These are phyloP conservation scores for Hyla sarda DNA, from an alignment of 2,113 vertebrate genomes.

Conservation along the genomic window DNA sequence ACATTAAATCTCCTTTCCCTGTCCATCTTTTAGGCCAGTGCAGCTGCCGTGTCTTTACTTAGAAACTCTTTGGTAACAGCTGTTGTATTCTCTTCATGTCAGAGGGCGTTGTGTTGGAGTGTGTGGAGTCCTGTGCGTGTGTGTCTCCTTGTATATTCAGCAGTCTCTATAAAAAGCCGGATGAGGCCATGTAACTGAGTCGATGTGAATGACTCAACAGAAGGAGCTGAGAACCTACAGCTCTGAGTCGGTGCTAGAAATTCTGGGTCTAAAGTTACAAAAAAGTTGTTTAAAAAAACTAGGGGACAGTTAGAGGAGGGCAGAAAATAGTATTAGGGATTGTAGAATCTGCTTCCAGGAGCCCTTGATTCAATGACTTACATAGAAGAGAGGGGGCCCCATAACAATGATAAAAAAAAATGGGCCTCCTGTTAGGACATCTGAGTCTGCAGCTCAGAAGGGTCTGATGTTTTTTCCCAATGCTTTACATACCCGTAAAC, in stretches of 20 bases:
- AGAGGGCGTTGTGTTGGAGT: not conserved
- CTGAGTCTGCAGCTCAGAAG: too few species aligned
- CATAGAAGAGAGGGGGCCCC: too few species aligned
- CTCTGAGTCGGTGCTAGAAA: not conserved
- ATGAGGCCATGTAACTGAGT: constrained; percentile 30
- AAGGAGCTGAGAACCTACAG: not conserved
- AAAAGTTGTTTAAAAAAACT: not conserved
- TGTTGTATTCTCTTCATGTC: constrained; percentile 18
- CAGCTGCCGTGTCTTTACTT: constrained; percentile 47
- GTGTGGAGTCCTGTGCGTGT: constrained; percentile 1
- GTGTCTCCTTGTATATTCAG: constrained; percentile 21
- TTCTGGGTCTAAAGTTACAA: not conserved
- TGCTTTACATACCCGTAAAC: too few species aligned
- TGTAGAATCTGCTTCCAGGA: not conserved
- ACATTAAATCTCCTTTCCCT: not conserved
- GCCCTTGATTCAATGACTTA: not conserved
- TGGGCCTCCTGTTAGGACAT: too few species aligned
- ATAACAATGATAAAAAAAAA: too few species aligned
- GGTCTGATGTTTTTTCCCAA: too few species aligned
- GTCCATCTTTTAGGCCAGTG: constrained; percentile 14
- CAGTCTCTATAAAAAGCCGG: constrained; percentile 45
- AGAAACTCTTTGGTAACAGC: constrained; percentile 28
- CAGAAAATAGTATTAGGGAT: not conserved
- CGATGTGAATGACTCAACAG: not conserved
- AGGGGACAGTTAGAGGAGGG: not conserved